Evolutionary conservation across 1,140 invertebrate species (phyloP).

Genomic region (Drosophila arizonae): DNA sequence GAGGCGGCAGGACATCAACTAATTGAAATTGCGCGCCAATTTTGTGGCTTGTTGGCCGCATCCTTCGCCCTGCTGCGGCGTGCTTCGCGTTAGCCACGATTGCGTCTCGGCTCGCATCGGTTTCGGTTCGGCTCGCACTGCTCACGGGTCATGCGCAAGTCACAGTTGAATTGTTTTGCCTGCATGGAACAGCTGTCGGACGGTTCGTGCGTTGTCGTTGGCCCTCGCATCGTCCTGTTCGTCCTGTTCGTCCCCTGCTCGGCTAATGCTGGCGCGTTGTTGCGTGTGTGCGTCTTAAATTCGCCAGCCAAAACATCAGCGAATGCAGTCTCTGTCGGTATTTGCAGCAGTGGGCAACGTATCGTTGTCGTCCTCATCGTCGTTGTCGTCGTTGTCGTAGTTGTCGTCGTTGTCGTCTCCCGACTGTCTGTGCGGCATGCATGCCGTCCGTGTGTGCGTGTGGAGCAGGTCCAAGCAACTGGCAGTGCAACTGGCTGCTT

Average conservation of each 20-base stretch:
- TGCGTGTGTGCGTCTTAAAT: conserved; percentile 58
- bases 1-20: conserved; percentile 64
- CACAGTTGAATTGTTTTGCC: background rate
- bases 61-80: conserved; percentile 12
- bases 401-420: background rate
- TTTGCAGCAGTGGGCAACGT: conserved; percentile 64
- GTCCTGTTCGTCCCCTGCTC: conserved; percentile 2
- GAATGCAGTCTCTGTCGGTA: conserved; percentile 75
- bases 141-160: conserved; percentile 28
- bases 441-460: conserved; percentile 17
- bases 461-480: conserved; percentile 1
- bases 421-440: conserved; percentile 3
- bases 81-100: background rate
- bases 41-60: conserved; percentile 65
- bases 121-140: background rate
- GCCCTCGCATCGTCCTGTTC: conserved; percentile 22
- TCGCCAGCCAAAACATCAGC: conserved; percentile 55
- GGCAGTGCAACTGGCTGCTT: conserved; percentile 32
- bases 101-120: background rate
- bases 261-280: conserved; percentile 8
- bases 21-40: conserved; percentile 80
- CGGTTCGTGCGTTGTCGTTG: conserved; percentile 10
- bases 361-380: background rate
- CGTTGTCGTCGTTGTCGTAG: too few relatives aligned
- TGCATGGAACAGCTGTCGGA: conserved; percentile 9